Evolutionary conservation across 2,888 invertebrate genomes (phyloP).

Genomic region (Thelaira solivaga): DNA sequence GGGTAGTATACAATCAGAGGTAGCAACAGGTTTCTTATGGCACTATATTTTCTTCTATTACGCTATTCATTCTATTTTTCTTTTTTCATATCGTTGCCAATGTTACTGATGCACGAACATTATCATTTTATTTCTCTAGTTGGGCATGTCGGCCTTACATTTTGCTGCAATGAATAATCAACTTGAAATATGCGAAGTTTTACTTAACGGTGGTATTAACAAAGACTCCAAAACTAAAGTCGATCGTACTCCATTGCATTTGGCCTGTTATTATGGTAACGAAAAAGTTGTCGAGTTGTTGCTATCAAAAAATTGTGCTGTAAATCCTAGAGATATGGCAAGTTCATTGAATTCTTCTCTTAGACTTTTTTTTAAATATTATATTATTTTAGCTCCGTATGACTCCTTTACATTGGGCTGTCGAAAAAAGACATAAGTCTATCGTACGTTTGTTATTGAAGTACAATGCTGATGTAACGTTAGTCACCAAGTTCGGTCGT

Average conservation of each 20-base stretch:
- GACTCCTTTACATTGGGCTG: slow-evolving; percentile 97
- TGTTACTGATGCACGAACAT: slow-evolving; percentile 51
- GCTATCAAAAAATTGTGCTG: slow-evolving; percentile 83
- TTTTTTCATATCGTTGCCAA: neutral
- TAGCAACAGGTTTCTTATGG: slow-evolving; percentile 57
- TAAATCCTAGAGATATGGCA: slow-evolving; percentile 88
- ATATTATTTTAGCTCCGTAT: slow-evolving; percentile 82
- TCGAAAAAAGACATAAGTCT: slow-evolving; percentile 85
- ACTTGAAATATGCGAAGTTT: slow-evolving; percentile 86
- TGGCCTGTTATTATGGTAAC: slow-evolving; percentile 92
- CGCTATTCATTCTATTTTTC: neutral
- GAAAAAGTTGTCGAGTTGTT: slow-evolving; percentile 84
- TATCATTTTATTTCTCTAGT: slow-evolving; percentile 78
- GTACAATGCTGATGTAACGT: slow-evolving; percentile 84
- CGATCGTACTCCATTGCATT: slow-evolving; percentile 93
- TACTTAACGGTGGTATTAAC: slow-evolving; percentile 90
- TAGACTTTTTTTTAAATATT: neutral
- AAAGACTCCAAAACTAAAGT: slow-evolving; percentile 94
- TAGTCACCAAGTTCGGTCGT: slow-evolving; percentile 85
- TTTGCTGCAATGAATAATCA: slow-evolving; percentile 90
- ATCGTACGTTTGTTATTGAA: slow-evolving; percentile 84
- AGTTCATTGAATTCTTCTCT: slow-evolving; percentile 49
- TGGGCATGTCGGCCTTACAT: slow-evolving; percentile 92
- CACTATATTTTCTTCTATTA: slow-evolving; percentile 8
- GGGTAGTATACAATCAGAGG: neutral